A percentile compares a stretch with the other conserved stretches of the same genome.
Evolutionary conservation across 2,888 invertebrate species (phyloP).

Genomic region (Lycophotia porphyrea): DNA sequence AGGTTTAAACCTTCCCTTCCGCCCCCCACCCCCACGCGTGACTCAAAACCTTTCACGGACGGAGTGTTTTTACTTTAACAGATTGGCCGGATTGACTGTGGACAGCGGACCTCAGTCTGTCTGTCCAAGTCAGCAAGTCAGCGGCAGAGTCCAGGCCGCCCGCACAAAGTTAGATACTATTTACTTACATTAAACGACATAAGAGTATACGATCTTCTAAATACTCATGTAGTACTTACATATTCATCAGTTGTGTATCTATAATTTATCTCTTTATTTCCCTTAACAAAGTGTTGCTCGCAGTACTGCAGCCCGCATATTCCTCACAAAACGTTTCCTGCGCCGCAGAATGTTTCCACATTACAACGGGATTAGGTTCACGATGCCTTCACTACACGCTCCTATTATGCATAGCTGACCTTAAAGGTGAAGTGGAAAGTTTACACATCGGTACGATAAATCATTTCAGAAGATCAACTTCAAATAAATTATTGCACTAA

Average conservation of each 20-base stretch:
- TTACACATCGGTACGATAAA: background rate
- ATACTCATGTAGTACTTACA: no score
- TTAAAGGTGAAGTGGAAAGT: conserved; percentile 52
- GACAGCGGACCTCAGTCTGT: background rate
- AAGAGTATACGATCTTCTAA: background rate
- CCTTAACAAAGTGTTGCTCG: background rate
- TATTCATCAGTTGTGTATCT: background rate
- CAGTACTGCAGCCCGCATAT: conserved; percentile 7
- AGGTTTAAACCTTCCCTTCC: background rate
- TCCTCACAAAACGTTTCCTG: conserved; percentile 26
- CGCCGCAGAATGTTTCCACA: conserved; percentile 52
- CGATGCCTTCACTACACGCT: conserved; percentile 19
- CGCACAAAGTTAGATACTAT: background rate
- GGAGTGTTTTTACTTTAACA: background rate
- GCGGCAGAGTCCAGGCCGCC: no score
- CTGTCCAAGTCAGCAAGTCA: background rate
- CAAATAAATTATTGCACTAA: background rate
- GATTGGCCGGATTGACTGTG: background rate
- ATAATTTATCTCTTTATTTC: background rate
- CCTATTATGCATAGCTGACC: conserved; percentile 50
- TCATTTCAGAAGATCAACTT: conserved; percentile 36
- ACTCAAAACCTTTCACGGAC: background rate
- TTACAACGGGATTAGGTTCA: conserved; percentile 49
- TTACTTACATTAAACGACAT: background rate
- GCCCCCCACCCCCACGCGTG: no score